A percentile compares a stretch with the other conserved stretches of the same genome.
Evolutionary conservation across 2,797 vertebrate species (phyloP).

Genomic region (Eulemur albifrons): DNA sequence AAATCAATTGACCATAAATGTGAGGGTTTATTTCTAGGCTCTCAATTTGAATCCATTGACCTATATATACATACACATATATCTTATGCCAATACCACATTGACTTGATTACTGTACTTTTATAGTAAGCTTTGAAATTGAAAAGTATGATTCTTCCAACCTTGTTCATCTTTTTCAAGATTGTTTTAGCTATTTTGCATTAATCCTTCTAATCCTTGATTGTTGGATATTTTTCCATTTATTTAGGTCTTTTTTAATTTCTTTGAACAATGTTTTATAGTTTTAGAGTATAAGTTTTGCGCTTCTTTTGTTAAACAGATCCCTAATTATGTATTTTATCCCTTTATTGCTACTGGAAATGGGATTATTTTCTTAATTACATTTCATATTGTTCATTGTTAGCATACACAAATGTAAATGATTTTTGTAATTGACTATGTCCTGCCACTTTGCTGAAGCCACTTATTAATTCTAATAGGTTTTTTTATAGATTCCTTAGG

Average conservation of each 20-base stretch:
- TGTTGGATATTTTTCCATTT: background rate
- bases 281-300: background rate
- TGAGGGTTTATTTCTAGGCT: background rate
- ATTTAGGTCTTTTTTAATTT: background rate
- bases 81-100: background rate
- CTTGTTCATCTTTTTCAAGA: background rate
- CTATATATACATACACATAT: background rate
- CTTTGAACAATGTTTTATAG: background rate
- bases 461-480: background rate
- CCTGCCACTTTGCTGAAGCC: background rate
- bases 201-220: background rate
- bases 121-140: background rate
- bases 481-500: background rate
- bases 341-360: background rate
- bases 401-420: background rate
- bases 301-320: background rate
- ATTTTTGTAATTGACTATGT: background rate
- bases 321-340: background rate
- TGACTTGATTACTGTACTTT: background rate
- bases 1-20: background rate
- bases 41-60: background rate
- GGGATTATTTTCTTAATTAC: background rate
- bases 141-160: background rate
- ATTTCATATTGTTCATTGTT: background rate
- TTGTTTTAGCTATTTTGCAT: background rate